Evolutionary conservation across 2,888 invertebrate genomes (phyloP), one percentile per base, ranked within the genome.

Genomic region (Rapana venosa): DNA sequence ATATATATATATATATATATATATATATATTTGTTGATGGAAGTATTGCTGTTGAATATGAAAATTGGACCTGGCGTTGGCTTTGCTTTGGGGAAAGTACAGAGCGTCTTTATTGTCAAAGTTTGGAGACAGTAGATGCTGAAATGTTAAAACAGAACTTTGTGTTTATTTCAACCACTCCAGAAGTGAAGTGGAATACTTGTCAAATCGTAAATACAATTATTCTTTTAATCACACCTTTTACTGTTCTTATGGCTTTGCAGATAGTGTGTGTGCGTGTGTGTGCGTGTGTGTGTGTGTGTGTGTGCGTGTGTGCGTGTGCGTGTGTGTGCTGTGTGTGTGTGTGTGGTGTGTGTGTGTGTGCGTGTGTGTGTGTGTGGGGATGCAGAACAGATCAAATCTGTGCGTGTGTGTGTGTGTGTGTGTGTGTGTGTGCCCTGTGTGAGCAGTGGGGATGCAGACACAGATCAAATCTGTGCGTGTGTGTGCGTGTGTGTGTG

Each of bases 341-440:
- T 70, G 70, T 70, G 70, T 70, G 70, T 70, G n/a, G 70, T 70
- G 70, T 70, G 70, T 70, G 70, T 70, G 70, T 70, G 70, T 70
- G 70, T 70, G 70, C 22, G 70, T 70, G 70, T 70, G 70, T 70
- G 70, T 70, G 70, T 70, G 70, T 70, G 70, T 70, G 70, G 11
- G 70, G 5, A 22, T 70, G 70, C 22, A 22, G 17, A 22, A 11
- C 15, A 5, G 70, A 13, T 11, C 22, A 70, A 26, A 11, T 70
- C 26, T 70, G 70, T 74, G 32, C 5, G 79, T 79, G 30, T 79
- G 79, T 79, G 79, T 79, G 79, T 79, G 30, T 79, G 79, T 79
- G 79, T 79, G 79, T 30, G 30, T 32, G 79, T 79, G 79, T 32
- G 32, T 58, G 15, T 13, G 11, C 22, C 58, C 15, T 8, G 8